Conservation (phyloP, 2,797 vertebrate species). For the Iguana delicatissima region DNA sequence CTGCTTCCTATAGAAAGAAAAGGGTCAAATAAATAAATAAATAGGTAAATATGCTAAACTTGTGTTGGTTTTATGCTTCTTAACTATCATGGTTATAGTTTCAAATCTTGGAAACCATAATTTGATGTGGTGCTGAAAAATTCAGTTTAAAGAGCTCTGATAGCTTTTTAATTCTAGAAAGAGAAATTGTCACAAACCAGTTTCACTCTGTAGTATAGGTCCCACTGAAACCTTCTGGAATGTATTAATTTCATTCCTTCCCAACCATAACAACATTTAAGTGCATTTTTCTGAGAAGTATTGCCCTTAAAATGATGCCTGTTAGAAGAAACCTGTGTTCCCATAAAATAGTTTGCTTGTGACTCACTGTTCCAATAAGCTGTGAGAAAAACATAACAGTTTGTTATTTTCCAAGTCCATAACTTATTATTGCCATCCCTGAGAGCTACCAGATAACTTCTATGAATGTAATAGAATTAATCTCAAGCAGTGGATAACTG, state of each 20-base stretch:
- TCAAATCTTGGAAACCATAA: not conserved
- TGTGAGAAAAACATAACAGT: conserved; percentile 5
- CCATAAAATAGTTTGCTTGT: not conserved
- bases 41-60: too few species aligned
- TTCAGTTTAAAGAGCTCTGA: not conserved
- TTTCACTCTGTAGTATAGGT: not conserved
- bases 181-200: not conserved
- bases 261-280: not conserved
- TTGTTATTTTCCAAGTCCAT: conserved; percentile 5
- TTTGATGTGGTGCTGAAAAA: not conserved
- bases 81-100: not conserved
- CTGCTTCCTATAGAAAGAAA: too few species aligned
- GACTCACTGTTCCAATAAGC: not conserved
- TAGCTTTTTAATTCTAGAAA: not conserved
- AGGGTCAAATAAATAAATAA: too few species aligned
- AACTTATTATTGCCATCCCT: not conserved
- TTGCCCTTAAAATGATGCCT: not conserved
- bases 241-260: not conserved
- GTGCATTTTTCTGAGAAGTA: not conserved
- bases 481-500: conserved; percentile 13
- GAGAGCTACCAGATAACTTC: conserved; percentile 1
- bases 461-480: conserved; percentile 5
- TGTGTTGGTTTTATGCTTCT: not conserved
- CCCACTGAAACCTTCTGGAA: not conserved
- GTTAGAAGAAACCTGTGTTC: not conserved